Conservation (phyloP, 1,140 invertebrate species). For the Armadillidium nasatum region DNA sequence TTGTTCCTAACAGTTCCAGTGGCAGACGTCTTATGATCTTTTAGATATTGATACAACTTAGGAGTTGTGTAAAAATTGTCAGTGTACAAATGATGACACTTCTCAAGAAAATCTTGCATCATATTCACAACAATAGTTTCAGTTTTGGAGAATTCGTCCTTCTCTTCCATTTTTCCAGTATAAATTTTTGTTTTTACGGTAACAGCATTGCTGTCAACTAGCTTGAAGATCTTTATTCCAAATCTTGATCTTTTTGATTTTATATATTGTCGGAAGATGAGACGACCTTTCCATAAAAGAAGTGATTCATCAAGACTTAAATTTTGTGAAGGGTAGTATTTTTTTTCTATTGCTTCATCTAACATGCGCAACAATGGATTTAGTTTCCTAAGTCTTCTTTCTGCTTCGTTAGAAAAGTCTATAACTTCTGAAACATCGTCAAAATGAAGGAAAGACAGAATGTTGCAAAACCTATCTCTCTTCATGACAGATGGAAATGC, state of each 20-base stretch:
- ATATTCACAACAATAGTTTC: not conserved
- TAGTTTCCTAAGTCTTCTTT: not conserved
- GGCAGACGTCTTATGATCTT: not conserved
- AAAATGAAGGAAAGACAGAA: not conserved
- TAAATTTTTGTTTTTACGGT: not conserved
- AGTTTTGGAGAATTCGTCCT: not conserved
- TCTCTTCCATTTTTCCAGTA: not conserved
- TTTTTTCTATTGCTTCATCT: not conserved
- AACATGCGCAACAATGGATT: not conserved
- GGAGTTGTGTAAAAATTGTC: conserved; percentile 9
- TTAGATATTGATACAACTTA: conserved; percentile 8
- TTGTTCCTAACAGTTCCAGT: conserved; percentile 5
- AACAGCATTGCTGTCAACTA: conserved; percentile 1
- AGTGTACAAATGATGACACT: conserved; percentile 14
- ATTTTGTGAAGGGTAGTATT: conserved; percentile 18
- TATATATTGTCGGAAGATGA: conserved; percentile 23
- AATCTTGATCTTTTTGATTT: conserved; percentile 28
- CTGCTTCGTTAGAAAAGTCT: not conserved
- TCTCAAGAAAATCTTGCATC: conserved; percentile 1
- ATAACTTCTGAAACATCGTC: not conserved
- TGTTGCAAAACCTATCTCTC: no score
- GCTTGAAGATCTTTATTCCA: conserved; percentile 25
- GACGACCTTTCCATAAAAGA: conserved; percentile 29
- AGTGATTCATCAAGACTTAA: conserved; percentile 35
- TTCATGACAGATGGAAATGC: no score